Evolutionary conservation across 2,888 invertebrate species (phyloP).

Genomic region (Empis livida): DNA sequence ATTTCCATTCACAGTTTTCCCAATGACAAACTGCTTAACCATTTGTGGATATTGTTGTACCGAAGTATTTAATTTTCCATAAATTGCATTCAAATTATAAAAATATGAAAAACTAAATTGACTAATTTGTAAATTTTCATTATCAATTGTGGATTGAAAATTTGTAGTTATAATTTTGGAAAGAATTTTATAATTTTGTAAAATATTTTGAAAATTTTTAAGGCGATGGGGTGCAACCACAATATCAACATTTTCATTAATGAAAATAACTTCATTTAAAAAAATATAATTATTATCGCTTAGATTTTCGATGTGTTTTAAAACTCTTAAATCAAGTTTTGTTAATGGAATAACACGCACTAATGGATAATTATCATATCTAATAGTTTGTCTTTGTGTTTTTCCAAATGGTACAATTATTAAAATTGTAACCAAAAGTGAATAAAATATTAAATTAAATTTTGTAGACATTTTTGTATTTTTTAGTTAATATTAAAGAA

Average conservation of each 20-base stretch:
- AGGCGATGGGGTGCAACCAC: conserved; percentile 31
- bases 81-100: conserved; percentile 35
- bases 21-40: conserved; percentile 40
- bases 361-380: too few relatives aligned
- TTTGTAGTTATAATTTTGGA: too few relatives aligned
- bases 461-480: too few relatives aligned
- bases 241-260: conserved; percentile 39
- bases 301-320: conserved; percentile 16
- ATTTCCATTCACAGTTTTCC: conserved; percentile 45
- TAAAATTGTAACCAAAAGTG: too few relatives aligned
- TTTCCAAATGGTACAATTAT: too few relatives aligned
- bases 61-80: conserved; percentile 42
- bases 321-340: too few relatives aligned
- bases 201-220: conserved; percentile 21
- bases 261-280: conserved; percentile 35
- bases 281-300: conserved; percentile 38
- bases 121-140: conserved; percentile 33
- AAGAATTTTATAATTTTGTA: conserved; percentile 30
- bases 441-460: too few relatives aligned
- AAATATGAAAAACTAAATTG: conserved; percentile 27
- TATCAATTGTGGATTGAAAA: too few relatives aligned
- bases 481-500: too few relatives aligned
- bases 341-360: too few relatives aligned
- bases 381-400: too few relatives aligned
- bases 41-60: conserved; percentile 38